Conservation (phyloP, 1,140 invertebrate species). For the Cecropterus lyciades region DNA sequence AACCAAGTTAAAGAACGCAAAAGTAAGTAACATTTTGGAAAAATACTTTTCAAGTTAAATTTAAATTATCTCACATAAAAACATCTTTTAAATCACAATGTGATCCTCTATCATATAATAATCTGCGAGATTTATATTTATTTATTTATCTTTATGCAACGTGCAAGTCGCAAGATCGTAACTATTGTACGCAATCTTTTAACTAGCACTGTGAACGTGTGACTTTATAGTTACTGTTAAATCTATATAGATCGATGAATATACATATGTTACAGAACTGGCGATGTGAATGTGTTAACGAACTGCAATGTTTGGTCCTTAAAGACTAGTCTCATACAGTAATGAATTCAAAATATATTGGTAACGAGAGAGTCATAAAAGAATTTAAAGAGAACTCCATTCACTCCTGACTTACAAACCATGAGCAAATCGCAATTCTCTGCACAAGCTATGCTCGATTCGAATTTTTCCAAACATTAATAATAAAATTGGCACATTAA, state of each 20-base stretch:
- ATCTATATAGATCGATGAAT: conserved; percentile 24
- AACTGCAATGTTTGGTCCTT: conserved; percentile 72
- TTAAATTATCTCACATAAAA: conserved; percentile 78
- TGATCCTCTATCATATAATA: conserved; percentile 69
- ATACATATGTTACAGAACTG: conserved; percentile 26
- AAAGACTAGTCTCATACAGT: conserved; percentile 75
- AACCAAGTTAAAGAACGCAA: conserved; percentile 74
- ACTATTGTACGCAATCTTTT: conserved; percentile 34
- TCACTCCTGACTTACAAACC: conserved; percentile 47
- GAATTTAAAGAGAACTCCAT: conserved; percentile 59
- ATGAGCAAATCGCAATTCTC: conserved; percentile 57
- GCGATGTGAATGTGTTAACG: conserved; percentile 40
- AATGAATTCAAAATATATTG: conserved; percentile 70
- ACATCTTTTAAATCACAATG: conserved; percentile 81
- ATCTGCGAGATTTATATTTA: conserved; percentile 56
- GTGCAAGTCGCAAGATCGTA: conserved; percentile 26
- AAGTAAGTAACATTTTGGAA: conserved; percentile 77
- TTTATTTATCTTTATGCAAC: conserved; percentile 51
- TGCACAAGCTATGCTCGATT: conserved; percentile 76
- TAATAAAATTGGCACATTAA: conserved; percentile 82
- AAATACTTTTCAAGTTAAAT: conserved; percentile 80
- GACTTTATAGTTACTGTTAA: conserved; percentile 38
- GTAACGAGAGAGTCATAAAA: conserved; percentile 72
- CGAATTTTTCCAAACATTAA: conserved; percentile 67
- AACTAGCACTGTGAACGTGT: conserved; percentile 27